Evolutionary conservation across 2,797 vertebrate genomes (phyloP).

Genomic region (Sebastes baramenuke): DNA sequence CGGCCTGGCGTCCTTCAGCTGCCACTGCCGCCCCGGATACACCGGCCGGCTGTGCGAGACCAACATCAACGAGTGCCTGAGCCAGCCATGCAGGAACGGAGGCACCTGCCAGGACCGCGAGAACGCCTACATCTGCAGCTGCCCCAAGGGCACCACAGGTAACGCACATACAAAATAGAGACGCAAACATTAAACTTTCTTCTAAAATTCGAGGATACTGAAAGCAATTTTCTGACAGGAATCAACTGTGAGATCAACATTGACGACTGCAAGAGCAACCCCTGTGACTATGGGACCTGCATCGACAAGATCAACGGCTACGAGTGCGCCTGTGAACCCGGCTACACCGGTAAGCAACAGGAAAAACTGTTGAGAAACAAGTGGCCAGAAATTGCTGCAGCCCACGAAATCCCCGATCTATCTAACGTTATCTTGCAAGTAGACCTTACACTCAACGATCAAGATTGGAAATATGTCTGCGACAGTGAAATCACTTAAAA

Average conservation of each 20-base stretch:
- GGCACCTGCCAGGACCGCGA: slow-evolving; percentile 92
- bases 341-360: slow-evolving; percentile 88
- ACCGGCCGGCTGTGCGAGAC: slow-evolving; percentile 92
- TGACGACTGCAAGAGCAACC: slow-evolving; percentile 93
- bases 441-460: no score
- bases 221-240: slow-evolving; percentile 75
- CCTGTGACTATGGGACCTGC: slow-evolving; percentile 93
- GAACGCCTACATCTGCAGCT: slow-evolving; percentile 90
- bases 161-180: neutral
- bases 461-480: no score
- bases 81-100: slow-evolving; percentile 94
- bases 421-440: no score
- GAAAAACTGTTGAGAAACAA: no score
- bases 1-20: slow-evolving; percentile 90
- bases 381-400: no score
- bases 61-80: slow-evolving; percentile 96
- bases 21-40: slow-evolving; percentile 90
- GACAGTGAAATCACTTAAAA: no score
- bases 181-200: neutral
- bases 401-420: no score
- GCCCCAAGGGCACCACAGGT: slow-evolving; percentile 94
- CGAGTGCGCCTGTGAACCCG: slow-evolving; percentile 91
- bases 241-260: slow-evolving; percentile 94
- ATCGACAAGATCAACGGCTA: slow-evolving; percentile 96
- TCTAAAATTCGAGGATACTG: neutral